phyloP scores from a whole-genome alignment of 2,113 vertebrate species.

The Eolophus roseicapilla region DNA sequence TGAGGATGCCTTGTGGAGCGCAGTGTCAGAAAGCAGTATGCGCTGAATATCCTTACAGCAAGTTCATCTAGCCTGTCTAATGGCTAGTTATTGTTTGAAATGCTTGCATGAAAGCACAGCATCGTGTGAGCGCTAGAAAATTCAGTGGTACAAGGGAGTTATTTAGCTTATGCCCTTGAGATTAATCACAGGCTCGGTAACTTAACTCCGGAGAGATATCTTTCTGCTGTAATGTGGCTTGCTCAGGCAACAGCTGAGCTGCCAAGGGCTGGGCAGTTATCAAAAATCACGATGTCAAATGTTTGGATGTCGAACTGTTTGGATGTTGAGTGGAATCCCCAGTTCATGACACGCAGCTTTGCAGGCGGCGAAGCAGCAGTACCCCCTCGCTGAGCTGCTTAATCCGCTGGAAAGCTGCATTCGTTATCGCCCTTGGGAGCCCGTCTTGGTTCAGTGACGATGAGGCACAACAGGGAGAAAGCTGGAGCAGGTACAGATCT shows the following conservation, averaged over 20 bases:
- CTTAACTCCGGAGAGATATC: not conserved
- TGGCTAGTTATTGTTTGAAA: slow-evolving; percentile 40
- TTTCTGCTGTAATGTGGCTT: not conserved
- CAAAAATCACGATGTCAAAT: not conserved
- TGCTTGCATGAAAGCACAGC: slow-evolving; percentile 4
- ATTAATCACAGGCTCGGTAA: slow-evolving; percentile 7
- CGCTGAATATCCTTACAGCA: not conserved
- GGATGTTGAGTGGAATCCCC: not conserved
- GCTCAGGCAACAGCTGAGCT: not conserved
- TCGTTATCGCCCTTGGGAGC: not conserved
- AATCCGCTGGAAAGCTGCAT: not conserved
- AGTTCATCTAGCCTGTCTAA: slow-evolving; percentile 5
- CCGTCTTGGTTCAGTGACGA: not conserved
- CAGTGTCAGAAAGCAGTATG: not conserved
- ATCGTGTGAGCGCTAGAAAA: not conserved
- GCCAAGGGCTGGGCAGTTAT: not conserved
- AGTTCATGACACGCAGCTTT: not conserved
- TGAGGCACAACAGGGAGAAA: not conserved
- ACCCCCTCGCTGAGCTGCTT: not conserved
- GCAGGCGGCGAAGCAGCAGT: not conserved
- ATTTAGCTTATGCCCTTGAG: slow-evolving; percentile 24
- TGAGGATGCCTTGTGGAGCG: not conserved
- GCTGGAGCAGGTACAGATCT: not conserved
- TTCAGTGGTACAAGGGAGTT: not conserved
- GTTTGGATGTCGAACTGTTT: not conserved